Conservation (phyloP, 2,113 vertebrate genomes). For the Helogale parvula region DNA sequence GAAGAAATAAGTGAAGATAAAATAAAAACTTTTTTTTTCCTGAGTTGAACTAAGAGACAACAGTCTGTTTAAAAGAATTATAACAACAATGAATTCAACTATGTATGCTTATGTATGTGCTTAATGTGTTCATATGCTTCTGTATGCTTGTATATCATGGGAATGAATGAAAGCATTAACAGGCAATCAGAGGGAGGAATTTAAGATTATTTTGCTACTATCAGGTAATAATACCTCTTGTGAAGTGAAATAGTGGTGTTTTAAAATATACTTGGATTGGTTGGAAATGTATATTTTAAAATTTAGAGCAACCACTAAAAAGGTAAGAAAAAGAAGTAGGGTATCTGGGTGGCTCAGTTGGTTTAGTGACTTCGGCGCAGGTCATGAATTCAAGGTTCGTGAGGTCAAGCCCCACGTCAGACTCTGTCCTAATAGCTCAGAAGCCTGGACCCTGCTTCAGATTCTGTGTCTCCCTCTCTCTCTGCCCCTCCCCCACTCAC, state of each 20-base stretch:
- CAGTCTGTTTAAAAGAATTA: neutral
- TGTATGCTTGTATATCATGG: neutral
- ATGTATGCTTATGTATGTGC: neutral
- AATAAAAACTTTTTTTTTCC: neutral
- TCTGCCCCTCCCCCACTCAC: too few species aligned
- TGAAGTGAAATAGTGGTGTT: neutral
- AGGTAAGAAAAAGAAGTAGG: neutral
- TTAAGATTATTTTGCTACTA: neutral
- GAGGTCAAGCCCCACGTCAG: too few species aligned
- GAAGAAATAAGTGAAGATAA: neutral
- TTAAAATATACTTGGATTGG: neutral
- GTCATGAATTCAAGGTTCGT: too few species aligned
- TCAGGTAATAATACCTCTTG: neutral
- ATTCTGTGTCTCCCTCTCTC: too few species aligned
- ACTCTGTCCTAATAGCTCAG: too few species aligned
- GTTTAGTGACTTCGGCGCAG: too few species aligned
- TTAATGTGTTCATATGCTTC: neutral
- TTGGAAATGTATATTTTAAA: neutral
- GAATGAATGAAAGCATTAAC: neutral
- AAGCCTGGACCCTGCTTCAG: too few species aligned
- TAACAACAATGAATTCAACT: neutral
- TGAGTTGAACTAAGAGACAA: neutral
- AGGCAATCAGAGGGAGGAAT: neutral
- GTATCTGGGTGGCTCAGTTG: too few species aligned
- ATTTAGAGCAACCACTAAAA: neutral